Conservation (phyloP, 2,797 vertebrate species). For the Pseudochirops corinnae region DNA sequence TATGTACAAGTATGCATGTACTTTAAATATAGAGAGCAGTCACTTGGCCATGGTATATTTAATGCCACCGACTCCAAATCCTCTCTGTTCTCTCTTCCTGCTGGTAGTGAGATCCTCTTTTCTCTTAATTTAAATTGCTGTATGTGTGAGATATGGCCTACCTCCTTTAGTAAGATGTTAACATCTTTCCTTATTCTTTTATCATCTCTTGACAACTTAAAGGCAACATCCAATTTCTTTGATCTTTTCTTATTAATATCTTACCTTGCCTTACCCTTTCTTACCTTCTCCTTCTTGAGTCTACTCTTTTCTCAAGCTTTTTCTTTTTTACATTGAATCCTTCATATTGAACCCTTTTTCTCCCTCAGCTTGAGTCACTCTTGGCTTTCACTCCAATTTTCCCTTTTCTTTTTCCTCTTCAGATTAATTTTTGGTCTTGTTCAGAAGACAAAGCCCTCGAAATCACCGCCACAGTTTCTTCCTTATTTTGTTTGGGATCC, state of each 20-base stretch:
- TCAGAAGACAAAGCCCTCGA: not conserved
- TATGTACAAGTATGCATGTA: not conserved
- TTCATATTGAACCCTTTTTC: not conserved
- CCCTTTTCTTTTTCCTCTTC: not conserved
- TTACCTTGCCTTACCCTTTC: not conserved
- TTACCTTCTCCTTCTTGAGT: not conserved
- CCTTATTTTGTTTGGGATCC: not conserved
- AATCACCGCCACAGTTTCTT: not conserved
- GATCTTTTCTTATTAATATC: not conserved
- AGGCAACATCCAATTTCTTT: not conserved
- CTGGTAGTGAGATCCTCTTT: not conserved
- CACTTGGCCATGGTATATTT: not conserved
- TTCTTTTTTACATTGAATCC: not conserved
- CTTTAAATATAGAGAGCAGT: not conserved
- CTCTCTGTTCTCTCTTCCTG: not conserved
- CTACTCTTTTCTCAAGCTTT: not conserved
- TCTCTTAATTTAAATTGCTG: not conserved
- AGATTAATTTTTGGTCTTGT: not conserved
- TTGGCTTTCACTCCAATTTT: not conserved
- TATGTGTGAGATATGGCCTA: not conserved
- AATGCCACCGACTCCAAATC: not conserved
- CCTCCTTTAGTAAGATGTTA: not conserved
- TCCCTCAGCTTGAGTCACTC: not conserved
- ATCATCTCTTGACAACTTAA: not conserved
- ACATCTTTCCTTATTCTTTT: not conserved